Evolutionary conservation across 2,113 vertebrate genomes (phyloP).

Genomic region (Proterorhinus semilunaris): DNA sequence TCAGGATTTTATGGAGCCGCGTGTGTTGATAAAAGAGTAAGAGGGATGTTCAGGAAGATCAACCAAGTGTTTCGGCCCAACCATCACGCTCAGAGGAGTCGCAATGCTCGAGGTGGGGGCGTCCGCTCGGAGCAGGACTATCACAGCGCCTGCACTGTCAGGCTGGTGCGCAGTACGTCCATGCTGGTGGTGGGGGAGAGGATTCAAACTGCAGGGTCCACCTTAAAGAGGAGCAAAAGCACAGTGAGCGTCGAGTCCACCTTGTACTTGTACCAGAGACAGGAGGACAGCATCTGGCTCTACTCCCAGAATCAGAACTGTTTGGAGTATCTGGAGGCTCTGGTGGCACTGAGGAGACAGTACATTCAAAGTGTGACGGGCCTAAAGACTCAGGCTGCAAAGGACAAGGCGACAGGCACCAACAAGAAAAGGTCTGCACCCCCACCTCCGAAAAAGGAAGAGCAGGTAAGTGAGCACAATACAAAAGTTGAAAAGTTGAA

Average conservation of each 20-base stretch:
- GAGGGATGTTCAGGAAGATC: constrained; percentile 75
- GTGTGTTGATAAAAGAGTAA: constrained; percentile 19
- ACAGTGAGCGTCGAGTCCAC: constrained; percentile 80
- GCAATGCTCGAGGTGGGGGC: constrained; percentile 42
- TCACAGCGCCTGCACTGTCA: constrained; percentile 76
- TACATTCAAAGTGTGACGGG: constrained; percentile 83
- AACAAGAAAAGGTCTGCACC: constrained; percentile 73
- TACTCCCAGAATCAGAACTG: constrained; percentile 90
- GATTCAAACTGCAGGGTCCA: constrained; percentile 65
- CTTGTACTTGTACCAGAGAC: constrained; percentile 78
- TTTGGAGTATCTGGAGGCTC: constrained; percentile 89
- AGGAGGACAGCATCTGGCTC: constrained; percentile 89
- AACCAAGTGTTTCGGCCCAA: constrained; percentile 84
- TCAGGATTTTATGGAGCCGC: neutral
- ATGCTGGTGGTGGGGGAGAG: constrained; percentile 85
- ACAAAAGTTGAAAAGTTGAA: neutral
- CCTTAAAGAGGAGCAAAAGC: constrained; percentile 87
- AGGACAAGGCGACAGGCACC: constrained; percentile 43
- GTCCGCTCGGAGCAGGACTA: constrained; percentile 55
- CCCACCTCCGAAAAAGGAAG: constrained; percentile 55
- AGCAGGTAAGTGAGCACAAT: constrained; percentile 44
- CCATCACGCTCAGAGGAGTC: constrained; percentile 56
- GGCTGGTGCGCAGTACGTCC: constrained; percentile 90
- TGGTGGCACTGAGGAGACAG: constrained; percentile 87
- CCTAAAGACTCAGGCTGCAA: constrained; percentile 68